phyloP scores from a whole-genome alignment of 2,113 vertebrate genomes.

The Hypomesus transpacificus region DNA sequence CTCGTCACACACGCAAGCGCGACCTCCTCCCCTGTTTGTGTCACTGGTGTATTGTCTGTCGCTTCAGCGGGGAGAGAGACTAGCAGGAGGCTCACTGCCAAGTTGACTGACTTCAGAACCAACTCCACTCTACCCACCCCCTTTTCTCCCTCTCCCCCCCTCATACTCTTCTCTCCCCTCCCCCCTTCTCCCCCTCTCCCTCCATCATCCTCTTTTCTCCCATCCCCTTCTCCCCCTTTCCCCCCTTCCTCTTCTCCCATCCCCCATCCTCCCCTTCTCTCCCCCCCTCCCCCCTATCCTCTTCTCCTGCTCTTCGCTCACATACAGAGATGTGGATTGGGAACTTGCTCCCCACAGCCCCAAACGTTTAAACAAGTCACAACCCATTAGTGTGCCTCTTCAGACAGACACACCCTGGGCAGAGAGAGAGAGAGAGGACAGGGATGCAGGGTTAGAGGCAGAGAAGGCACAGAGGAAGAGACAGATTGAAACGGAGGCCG shows the following conservation, averaged over 20 bases:
- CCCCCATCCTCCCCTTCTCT: not conserved
- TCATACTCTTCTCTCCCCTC: not conserved
- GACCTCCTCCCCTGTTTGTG: no score
- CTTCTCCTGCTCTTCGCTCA: not conserved
- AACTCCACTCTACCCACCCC: not conserved
- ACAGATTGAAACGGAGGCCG: no score
- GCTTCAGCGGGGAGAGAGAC: no score
- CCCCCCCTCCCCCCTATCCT: not conserved
- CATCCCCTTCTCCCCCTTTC: not conserved
- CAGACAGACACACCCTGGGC: not conserved
- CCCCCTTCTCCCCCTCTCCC: not conserved
- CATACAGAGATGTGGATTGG: not conserved
- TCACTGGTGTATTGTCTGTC: no score
- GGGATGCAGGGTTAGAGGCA: no score
- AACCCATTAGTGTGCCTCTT: not conserved
- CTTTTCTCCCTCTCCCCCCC: not conserved
- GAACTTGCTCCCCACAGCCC: not conserved
- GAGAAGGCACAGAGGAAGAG: no score
- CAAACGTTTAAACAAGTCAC: not conserved
- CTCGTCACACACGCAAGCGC: no score
- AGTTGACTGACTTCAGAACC: conserved; percentile 34
- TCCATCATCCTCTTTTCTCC: not conserved
- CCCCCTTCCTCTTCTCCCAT: not conserved
- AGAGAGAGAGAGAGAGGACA: not conserved
- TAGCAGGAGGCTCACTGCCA: no score